These are phyloP conservation scores for Glareola pratincola DNA, from an alignment of 2,113 vertebrate genomes.

Conservation along the genomic window DNA sequence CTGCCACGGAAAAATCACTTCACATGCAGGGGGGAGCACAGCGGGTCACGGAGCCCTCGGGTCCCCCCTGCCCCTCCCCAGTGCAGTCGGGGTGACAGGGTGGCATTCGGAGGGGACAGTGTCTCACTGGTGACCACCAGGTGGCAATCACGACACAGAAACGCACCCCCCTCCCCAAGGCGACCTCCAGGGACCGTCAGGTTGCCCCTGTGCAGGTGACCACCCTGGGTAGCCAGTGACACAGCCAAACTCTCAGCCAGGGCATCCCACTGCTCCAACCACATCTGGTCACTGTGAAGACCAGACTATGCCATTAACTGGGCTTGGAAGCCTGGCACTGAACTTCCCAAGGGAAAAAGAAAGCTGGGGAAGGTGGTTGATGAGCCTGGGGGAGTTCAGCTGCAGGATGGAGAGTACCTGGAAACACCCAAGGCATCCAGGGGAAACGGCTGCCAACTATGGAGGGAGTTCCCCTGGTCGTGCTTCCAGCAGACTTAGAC, in stretches of 20 bases:
- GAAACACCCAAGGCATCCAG: background rate
- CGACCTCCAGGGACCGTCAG: background rate
- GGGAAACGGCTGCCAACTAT: background rate
- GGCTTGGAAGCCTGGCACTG: background rate
- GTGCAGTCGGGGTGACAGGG: background rate
- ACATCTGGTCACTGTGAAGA: background rate
- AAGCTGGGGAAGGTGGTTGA: background rate
- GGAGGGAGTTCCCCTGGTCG: background rate
- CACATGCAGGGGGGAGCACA: background rate
- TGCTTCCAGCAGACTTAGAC: background rate
- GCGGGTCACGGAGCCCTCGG: background rate
- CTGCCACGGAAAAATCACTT: background rate
- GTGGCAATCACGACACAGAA: slow-evolving; percentile 70
- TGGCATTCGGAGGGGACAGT: slow-evolving; percentile 16
- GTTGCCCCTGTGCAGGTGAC: background rate
- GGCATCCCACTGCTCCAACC: background rate
- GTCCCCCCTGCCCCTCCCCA: background rate
- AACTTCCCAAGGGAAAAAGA: background rate
- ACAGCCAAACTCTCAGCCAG: background rate
- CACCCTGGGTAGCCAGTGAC: background rate
- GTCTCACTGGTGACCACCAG: slow-evolving; percentile 63
- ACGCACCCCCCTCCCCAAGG: slow-evolving; percentile 59
- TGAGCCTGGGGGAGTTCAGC: background rate
- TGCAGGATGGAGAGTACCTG: background rate
- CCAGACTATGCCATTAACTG: background rate